Base-by-base conservation (phyloP, 1,140 invertebrate genomes). In the Macrotrachela quadricornifera region DNA sequence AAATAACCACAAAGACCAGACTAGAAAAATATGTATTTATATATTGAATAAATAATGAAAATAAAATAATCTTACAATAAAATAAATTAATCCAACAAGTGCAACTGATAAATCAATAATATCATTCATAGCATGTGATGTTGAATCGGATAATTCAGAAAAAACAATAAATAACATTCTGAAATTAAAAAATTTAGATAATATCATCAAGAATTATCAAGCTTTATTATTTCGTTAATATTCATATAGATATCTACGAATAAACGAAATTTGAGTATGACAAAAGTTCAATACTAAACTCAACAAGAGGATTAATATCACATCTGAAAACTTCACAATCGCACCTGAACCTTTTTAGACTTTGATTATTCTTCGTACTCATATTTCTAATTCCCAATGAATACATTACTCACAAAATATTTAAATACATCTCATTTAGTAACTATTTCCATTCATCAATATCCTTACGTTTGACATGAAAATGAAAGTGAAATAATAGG, bases 1-100 rank as follows among this genome's bases (percentile, higher is more conserved):
- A 94, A 78, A 68, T 95, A 96, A 10, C 90, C 90, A 71, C 92
- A 91, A 61, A 88, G 78, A 44, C 90, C 91, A 53, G 92, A 81
- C 72, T 72, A 59, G 30, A 46, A 46, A 18, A 44, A 57, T 51
- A 47, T 46, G 43, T 47, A 11, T 45, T 30, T 12, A 43, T 13
- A 50, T 40, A 1, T 4, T 9, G 17, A 10, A 46, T 30, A 14
- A 15, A 38, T 10, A 10, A 39, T 6, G n/a, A n/a, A 18, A 30
- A 15, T 6, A 18, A 45, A 18, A 15, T 21, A 37, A 46, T 30
- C 21, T 38, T 52, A 52, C 51, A 36, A 47, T 36, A 47, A 53
- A 53, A 47, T 53, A 53, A 21, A 38, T 30, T 4, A 30, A 30
- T 30, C 21, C 21, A 30, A 30, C 21, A 4, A 30, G 8, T 30